Conservation (phyloP, 2,888 invertebrate species). For the Lomographa bimaculata region DNA sequence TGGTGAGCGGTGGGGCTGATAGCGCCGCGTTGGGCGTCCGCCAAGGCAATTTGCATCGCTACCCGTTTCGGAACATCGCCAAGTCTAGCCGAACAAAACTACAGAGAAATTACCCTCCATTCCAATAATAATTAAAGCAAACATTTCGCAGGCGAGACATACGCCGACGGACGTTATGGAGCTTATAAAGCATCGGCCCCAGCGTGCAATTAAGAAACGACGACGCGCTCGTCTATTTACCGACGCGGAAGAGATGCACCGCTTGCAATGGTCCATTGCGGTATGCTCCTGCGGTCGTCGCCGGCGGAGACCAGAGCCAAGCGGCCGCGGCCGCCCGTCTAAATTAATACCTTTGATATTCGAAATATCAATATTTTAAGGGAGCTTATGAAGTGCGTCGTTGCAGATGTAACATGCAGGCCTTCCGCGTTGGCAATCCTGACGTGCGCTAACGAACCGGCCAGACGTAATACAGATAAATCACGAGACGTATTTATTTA, state of each 20-base stretch:
- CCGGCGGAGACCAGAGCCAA: constrained; percentile 57
- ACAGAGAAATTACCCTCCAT: constrained; percentile 82
- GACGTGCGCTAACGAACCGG: constrained; percentile 62
- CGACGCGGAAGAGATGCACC: constrained; percentile 79
- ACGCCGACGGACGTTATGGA: constrained; percentile 78
- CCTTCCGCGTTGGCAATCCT: constrained; percentile 74
- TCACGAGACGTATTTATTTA: constrained; percentile 43
- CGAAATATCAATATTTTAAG: constrained; percentile 79
- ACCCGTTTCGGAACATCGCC: constrained; percentile 83
- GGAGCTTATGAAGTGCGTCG: constrained; percentile 72
- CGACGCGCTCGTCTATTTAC: constrained; percentile 78
- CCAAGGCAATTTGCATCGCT: constrained; percentile 84
- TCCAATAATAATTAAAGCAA: constrained; percentile 84
- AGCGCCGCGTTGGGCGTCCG: constrained; percentile 80
- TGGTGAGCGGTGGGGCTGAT: constrained; percentile 53
- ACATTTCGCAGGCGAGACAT: constrained; percentile 78
- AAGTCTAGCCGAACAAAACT: constrained; percentile 84
- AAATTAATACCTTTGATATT: constrained; percentile 81
- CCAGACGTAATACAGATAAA: constrained; percentile 48
- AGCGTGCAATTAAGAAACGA: constrained; percentile 80
- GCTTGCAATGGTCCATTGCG: constrained; percentile 76
- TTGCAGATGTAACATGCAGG: constrained; percentile 57
- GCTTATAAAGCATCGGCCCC: constrained; percentile 80
- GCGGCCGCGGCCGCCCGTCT: constrained; percentile 57
- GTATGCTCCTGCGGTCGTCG: constrained; percentile 52